A percentile compares a stretch with the other conserved stretches of the same genome.
These are phyloP conservation scores for Callocephalon fimbriatum DNA, from an alignment of 2,113 vertebrate genomes.

Conservation along the genomic window DNA sequence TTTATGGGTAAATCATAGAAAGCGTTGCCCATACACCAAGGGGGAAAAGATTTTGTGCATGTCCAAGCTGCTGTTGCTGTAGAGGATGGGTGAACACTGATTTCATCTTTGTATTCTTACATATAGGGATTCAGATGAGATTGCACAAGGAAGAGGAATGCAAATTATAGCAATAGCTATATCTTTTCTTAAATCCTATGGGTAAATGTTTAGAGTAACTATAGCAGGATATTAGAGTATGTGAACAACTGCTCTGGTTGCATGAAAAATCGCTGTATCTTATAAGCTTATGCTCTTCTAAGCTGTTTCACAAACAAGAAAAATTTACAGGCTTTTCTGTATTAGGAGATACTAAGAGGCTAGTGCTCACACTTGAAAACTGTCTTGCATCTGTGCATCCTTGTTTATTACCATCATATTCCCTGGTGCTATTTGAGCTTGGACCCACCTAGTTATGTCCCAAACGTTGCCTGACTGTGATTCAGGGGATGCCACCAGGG, in stretches of 20 bases:
- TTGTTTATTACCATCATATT: not conserved
- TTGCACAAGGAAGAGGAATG: not conserved
- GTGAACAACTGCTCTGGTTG: not conserved
- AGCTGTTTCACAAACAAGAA: not conserved
- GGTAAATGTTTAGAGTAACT: not conserved
- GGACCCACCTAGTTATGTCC: not conserved
- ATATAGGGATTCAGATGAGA: not conserved
- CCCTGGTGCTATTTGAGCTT: not conserved
- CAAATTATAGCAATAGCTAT: not conserved
- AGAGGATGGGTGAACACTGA: not conserved
- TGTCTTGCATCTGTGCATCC: not conserved
- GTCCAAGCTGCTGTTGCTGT: not conserved
- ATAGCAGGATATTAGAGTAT: not conserved
- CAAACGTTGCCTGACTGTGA: not conserved
- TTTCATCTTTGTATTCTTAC: not conserved
- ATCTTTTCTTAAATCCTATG: not conserved
- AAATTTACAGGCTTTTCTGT: not conserved
- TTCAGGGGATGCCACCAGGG: fast-evolving
- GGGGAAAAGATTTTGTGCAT: not conserved
- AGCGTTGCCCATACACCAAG: not conserved
- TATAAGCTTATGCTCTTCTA: not conserved
- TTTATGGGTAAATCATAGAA: not conserved
- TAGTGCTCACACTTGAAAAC: not conserved
- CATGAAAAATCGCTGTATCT: not conserved
- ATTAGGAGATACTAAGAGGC: no score